phyloP scores from a whole-genome alignment of 2,113 vertebrate species.

The Vimba vimba region DNA sequence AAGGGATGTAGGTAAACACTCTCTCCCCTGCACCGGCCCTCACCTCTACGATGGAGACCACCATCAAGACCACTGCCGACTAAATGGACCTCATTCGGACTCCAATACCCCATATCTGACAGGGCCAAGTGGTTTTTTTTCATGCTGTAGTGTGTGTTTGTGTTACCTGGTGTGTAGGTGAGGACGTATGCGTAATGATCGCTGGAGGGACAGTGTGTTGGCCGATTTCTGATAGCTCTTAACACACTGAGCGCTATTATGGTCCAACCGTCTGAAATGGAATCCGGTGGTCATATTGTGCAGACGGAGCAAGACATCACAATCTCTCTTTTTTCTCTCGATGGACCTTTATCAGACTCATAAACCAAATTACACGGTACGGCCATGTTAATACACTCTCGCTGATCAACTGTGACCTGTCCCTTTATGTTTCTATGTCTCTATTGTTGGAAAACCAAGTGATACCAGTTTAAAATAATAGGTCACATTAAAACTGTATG shows the following conservation, averaged over 20 bases:
- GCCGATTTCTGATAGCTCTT: constrained; percentile 49
- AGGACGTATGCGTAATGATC: constrained; percentile 52
- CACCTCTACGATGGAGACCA: constrained; percentile 51
- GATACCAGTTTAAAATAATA: neutral
- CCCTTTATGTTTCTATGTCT: neutral
- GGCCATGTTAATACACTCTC: constrained; percentile 41
- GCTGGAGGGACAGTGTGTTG: constrained; percentile 48
- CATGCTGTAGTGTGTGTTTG: constrained; percentile 32
- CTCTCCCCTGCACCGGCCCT: constrained; percentile 39
- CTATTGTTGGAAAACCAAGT: constrained; percentile 2
- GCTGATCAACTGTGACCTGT: constrained; percentile 40
- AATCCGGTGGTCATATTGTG: constrained; percentile 38
- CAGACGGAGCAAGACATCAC: neutral
- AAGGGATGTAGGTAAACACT: constrained; percentile 60
- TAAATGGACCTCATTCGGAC: constrained; percentile 59
- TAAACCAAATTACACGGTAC: constrained; percentile 46
- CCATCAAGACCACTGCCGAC: constrained; percentile 39
- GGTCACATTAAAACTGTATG: neutral
- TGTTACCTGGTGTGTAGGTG: constrained; percentile 27
- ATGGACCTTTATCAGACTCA: constrained; percentile 32
- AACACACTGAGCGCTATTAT: constrained; percentile 50
- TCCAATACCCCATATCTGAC: constrained; percentile 55
- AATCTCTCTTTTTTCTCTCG: constrained; percentile 35
- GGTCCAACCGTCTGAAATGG: constrained; percentile 39
- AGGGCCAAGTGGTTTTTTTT: constrained; percentile 27